Conservation (phyloP, 1,140 invertebrate genomes). For the Coenobita brevimanus region DNA sequence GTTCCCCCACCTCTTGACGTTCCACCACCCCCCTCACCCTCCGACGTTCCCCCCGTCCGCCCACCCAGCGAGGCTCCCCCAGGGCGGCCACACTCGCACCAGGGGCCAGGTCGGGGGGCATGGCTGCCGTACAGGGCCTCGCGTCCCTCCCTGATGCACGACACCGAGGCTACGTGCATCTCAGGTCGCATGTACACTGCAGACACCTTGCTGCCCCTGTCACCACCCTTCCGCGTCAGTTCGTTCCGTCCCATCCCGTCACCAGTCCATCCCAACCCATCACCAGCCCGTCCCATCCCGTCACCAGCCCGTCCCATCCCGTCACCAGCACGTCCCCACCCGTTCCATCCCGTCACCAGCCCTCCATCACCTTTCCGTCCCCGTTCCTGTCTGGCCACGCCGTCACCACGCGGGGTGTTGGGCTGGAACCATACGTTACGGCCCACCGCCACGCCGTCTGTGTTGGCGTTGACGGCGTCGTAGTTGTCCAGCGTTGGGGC, state of each 20-base stretch:
- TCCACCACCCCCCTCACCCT: no score
- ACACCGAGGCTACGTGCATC: conserved; percentile 41
- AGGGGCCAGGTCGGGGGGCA: background rate
- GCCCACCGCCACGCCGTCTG: conserved; percentile 24
- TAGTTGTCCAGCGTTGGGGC: background rate
- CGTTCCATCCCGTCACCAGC: background rate
- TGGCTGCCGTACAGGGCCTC: background rate
- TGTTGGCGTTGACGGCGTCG: conserved; percentile 11
- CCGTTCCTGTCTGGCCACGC: background rate
- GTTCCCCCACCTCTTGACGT: no score
- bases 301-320: background rate
- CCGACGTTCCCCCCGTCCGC: no score
- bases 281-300: background rate
- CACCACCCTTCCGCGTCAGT: background rate
- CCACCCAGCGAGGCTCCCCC: background rate
- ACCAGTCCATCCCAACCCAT: background rate
- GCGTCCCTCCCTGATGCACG: conserved; percentile 10
- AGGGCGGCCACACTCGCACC: background rate
- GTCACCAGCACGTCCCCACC: background rate
- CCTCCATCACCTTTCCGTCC: background rate
- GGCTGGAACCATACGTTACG: conserved; percentile 40
- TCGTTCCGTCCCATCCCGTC: background rate
- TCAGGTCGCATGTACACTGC: conserved; percentile 39
- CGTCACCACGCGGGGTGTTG: background rate
- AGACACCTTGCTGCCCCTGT: conserved; percentile 24